phyloP scores from a whole-genome alignment of 2,888 invertebrate genomes.

The Papilio protenor region DNA sequence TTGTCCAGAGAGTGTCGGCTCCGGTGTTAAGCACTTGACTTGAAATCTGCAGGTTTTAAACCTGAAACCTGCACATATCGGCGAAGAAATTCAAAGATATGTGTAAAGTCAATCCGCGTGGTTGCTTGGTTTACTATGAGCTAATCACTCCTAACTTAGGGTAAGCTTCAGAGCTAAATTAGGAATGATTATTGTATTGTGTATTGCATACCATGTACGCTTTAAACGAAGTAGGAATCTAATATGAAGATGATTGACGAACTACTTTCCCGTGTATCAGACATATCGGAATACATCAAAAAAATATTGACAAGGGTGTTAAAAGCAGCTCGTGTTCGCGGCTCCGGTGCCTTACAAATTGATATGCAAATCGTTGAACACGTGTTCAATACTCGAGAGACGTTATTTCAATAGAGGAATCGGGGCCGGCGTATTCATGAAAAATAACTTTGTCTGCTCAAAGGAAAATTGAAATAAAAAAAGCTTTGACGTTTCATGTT shows the following conservation, averaged over 20 bases:
- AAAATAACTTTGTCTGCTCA: constrained; percentile 40
- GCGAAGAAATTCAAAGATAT: no score
- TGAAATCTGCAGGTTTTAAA: no score
- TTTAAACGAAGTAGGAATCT: not conserved
- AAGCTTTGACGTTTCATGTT: constrained; percentile 38
- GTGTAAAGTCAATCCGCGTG: no score
- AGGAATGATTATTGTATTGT: no score
- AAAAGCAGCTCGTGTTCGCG: constrained; percentile 6
- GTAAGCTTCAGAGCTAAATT: no score
- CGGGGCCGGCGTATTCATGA: constrained; percentile 34
- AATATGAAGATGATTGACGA: not conserved
- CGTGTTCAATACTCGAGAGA: constrained; percentile 42
- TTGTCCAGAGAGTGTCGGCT: no score
- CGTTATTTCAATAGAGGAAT: constrained; percentile 39
- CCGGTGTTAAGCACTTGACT: no score
- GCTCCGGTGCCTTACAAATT: constrained; percentile 36
- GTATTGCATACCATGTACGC: no score
- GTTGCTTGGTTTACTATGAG: no score
- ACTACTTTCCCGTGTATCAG: not conserved
- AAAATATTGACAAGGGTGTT: constrained; percentile 27
- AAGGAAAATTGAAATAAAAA: constrained; percentile 39
- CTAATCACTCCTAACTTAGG: no score
- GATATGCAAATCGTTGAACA: constrained; percentile 42
- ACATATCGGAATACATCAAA: constrained; percentile 21
- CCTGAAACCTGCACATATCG: no score